Evolutionary conservation across 2,113 vertebrate species (phyloP).

Genomic region (Oplegnathus fasciatus): DNA sequence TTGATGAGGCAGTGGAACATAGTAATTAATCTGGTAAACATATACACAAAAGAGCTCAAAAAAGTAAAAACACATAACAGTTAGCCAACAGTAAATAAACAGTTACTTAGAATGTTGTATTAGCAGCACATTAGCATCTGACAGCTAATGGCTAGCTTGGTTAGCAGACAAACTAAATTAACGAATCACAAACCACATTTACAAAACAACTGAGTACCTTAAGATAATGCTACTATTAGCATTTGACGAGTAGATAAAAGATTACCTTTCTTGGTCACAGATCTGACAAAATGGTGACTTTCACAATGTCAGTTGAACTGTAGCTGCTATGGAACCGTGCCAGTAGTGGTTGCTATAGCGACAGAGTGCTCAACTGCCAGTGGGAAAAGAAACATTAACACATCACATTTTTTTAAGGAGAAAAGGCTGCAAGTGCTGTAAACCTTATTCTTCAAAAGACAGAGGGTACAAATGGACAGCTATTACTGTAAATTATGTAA

Average conservation of each 20-base stretch:
- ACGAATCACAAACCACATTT: not conserved
- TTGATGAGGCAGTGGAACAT: not conserved
- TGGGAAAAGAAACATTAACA: too few relatives aligned
- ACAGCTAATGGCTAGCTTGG: not conserved
- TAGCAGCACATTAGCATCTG: not conserved
- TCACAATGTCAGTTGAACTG: too few relatives aligned
- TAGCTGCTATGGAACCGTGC: too few relatives aligned
- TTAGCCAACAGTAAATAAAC: not conserved
- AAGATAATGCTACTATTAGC: not conserved
- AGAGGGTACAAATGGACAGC: not conserved
- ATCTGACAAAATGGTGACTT: too few relatives aligned
- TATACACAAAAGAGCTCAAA: not conserved
- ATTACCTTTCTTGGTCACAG: too few relatives aligned
- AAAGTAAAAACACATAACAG: not conserved
- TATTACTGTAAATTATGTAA: conserved; percentile 10
- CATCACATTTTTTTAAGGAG: not conserved
- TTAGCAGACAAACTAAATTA: not conserved
- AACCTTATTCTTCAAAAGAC: not conserved
- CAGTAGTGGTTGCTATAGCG: too few relatives aligned
- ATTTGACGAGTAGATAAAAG: not conserved
- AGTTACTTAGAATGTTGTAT: not conserved
- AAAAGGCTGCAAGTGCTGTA: not conserved
- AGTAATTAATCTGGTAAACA: too few relatives aligned
- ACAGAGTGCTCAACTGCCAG: too few relatives aligned
- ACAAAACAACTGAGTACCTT: not conserved